Evolutionary conservation across 2,113 vertebrate genomes (phyloP), one percentile per base, ranked within the genome.

Genomic region (Indri indri): DNA sequence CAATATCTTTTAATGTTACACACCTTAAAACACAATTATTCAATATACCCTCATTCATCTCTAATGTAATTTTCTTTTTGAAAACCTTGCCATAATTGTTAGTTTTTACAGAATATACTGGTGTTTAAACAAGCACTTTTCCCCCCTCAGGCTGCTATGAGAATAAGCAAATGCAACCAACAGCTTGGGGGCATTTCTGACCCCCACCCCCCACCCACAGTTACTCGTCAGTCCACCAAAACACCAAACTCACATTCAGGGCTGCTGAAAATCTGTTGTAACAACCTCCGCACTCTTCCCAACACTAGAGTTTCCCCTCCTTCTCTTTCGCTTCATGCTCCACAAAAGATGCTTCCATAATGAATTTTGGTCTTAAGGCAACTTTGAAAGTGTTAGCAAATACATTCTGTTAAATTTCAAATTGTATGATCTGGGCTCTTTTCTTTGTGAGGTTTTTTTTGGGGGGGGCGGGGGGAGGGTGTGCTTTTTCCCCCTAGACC

Each of bases 11-110:
- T 98, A 99, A 98, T 98, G 98, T 98, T 98, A 98, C 95, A 97
- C 97, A 99, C 98, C 99, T 99, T 98, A 98, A 98, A 99, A 98
- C 96, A 97, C 97, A 98, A 99, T 99, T 99, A 99, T 98, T 97
- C 98, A 98, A 98, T 98, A 98, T 97, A 98, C 88, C 91, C 97
- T 98, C 98, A 98, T 98, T 99, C 98, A 99, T 99, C 98, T 98
- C 98, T 98, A 99, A 99, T 98, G 98, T 97, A 98, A 99, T 99
- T 98, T 99, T 98, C 98, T 98, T 98, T 98, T 91, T 92, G 84
- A 98, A 98, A 97, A 92, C 90, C 91, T 97, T 97, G 87, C 96
- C 94, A 91, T 98, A 98, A 98, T 99, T 98, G 98, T 98, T 98
- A 97, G 95, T n/a, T 45, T 96, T 97, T 96, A 97, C 87, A 6